phyloP scores from a whole-genome alignment of 2,888 invertebrate genomes.

The Apotomis capreana region DNA sequence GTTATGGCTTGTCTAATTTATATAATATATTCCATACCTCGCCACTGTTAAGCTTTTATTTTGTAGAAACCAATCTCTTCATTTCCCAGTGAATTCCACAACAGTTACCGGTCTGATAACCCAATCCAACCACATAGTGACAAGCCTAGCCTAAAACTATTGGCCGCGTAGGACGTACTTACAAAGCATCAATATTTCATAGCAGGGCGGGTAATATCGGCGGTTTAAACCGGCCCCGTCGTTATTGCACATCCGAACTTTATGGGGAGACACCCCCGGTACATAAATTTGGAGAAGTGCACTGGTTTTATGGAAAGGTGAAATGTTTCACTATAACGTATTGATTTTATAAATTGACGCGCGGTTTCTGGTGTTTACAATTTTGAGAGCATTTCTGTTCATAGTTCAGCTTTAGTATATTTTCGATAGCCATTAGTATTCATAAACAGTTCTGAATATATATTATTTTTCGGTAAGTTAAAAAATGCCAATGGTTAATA shows the following conservation, averaged over 20 bases:
- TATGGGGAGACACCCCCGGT: slow-evolving; percentile 75
- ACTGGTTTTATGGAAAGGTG: slow-evolving; percentile 72
- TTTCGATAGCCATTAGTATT: too few species aligned
- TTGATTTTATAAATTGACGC: slow-evolving; percentile 70
- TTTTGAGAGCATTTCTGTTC: not conserved
- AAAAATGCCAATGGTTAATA: too few species aligned
- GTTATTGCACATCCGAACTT: slow-evolving; percentile 78
- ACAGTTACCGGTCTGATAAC: too few species aligned
- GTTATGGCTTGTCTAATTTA: too few species aligned
- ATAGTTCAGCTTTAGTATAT: too few species aligned
- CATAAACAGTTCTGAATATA: too few species aligned
- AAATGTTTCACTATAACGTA: slow-evolving; percentile 68
- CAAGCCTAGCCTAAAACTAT: slow-evolving; percentile 53
- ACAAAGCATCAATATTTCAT: slow-evolving; percentile 75
- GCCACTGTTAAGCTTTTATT: too few species aligned
- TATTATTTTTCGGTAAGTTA: too few species aligned
- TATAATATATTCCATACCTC: too few species aligned
- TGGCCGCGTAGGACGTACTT: slow-evolving; percentile 52
- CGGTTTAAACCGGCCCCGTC: slow-evolving; percentile 76
- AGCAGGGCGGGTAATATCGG: slow-evolving; percentile 69
- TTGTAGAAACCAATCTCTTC: too few species aligned
- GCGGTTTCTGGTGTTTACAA: slow-evolving; percentile 16
- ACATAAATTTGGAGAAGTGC: slow-evolving; percentile 78
- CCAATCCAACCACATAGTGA: slow-evolving; percentile 1
- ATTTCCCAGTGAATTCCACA: too few species aligned